phyloP scores from a whole-genome alignment of 2,888 invertebrate genomes.

The Cataglyphis livida region DNA sequence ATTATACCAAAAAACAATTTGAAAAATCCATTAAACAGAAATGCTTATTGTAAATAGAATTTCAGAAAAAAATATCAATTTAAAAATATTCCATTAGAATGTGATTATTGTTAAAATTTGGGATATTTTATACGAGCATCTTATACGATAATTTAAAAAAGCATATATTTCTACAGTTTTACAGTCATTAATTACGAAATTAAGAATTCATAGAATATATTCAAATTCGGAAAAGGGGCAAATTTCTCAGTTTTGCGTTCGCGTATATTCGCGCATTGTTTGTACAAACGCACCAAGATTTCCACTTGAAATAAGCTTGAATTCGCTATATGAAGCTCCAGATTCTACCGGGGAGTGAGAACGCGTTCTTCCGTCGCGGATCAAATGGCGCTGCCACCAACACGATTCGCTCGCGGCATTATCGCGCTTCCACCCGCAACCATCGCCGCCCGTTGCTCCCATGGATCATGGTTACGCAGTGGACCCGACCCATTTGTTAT shows the following conservation, averaged over 20 bases:
- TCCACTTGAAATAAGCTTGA: not conserved
- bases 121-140: not conserved
- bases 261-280: slow-evolving; percentile 21
- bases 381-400: slow-evolving; percentile 62
- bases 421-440: slow-evolving; percentile 57
- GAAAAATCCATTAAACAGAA: not conserved
- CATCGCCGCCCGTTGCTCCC: slow-evolving; percentile 53
- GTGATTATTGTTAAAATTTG: not conserved
- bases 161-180: not conserved
- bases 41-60: not conserved
- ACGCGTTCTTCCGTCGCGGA: slow-evolving; percentile 63
- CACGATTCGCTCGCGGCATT: slow-evolving; percentile 66
- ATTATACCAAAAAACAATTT: not conserved
- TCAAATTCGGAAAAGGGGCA: not conserved
- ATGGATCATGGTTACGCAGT: slow-evolving; percentile 76
- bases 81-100: not conserved
- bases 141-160: not conserved
- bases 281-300: slow-evolving; percentile 21
- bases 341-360: slow-evolving; percentile 40
- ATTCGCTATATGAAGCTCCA: slow-evolving; percentile 42
- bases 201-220: not conserved
- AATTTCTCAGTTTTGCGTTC: not conserved
- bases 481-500: slow-evolving; percentile 77
- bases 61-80: not conserved
- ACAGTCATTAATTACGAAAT: not conserved